These are phyloP conservation scores for Amphipoea oculea DNA, from an alignment of 2,888 invertebrate genomes.

Conservation along the genomic window DNA sequence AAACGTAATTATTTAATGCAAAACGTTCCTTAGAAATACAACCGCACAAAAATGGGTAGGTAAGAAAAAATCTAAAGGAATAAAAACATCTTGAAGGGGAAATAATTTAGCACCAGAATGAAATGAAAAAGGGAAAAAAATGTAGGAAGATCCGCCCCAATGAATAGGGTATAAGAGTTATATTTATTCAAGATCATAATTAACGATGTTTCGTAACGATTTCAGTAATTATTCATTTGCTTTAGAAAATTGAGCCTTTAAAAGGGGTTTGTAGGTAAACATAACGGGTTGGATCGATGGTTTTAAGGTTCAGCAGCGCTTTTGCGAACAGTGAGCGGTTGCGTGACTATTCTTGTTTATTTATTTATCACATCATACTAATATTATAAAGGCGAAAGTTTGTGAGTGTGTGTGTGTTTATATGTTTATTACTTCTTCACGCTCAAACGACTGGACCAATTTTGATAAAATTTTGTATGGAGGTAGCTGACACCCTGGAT, in stretches of 20 bases:
- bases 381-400: too few species aligned
- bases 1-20: slow-evolving; percentile 34
- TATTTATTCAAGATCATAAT: slow-evolving; percentile 54
- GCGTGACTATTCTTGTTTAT: neutral
- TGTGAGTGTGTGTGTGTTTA: too few species aligned
- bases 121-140: slow-evolving; percentile 42
- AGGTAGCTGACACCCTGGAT: too few species aligned
- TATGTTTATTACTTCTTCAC: too few species aligned
- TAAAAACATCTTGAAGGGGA: slow-evolving; percentile 53
- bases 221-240: slow-evolving; percentile 45
- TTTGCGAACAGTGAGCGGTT: neutral
- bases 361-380: too few species aligned
- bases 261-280: slow-evolving; percentile 14
- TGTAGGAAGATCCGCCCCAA: slow-evolving; percentile 26
- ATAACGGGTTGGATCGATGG: neutral
- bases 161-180: slow-evolving; percentile 40
- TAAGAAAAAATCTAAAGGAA: slow-evolving; percentile 50
- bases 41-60: slow-evolving; percentile 33
- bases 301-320: neutral
- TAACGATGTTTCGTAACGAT: slow-evolving; percentile 45
- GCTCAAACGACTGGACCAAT: too few species aligned
- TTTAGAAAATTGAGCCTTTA: slow-evolving; percentile 36
- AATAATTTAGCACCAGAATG: slow-evolving; percentile 44
- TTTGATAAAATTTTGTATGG: too few species aligned
- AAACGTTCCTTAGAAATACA: slow-evolving; percentile 45